These are phyloP conservation scores for Monopterus albus DNA, from an alignment of 2,113 vertebrate genomes.

Conservation along the genomic window DNA sequence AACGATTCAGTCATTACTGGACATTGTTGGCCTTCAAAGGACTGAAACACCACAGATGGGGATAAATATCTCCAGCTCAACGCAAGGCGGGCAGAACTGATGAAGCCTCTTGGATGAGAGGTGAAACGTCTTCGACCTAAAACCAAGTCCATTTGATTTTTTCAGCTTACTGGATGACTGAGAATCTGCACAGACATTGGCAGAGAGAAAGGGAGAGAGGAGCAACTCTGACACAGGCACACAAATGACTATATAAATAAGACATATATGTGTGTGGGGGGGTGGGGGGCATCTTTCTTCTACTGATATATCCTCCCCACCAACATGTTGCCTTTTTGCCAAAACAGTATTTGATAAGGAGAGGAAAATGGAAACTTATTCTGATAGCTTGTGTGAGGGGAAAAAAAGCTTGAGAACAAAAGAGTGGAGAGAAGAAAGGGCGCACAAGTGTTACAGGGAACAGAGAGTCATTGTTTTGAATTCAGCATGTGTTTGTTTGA, in stretches of 20 bases:
- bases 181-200: background rate
- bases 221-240: too few species aligned
- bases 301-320: background rate
- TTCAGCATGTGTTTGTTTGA: background rate
- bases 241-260: too few species aligned
- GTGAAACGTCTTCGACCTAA: too few species aligned
- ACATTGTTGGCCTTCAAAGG: too few species aligned
- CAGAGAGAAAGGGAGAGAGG: background rate
- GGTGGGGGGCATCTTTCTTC: background rate
- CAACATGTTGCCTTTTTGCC: constrained; percentile 2
- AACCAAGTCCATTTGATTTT: too few species aligned
- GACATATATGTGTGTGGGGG: background rate
- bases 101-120: too few species aligned
- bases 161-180: too few species aligned
- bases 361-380: constrained; percentile 3
- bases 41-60: too few species aligned
- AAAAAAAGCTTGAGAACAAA: background rate
- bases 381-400: background rate
- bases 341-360: too few species aligned
- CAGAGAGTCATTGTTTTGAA: background rate
- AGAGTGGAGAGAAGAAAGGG: background rate
- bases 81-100: too few species aligned
- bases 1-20: too few species aligned
- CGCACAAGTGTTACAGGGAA: background rate
- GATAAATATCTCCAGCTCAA: too few species aligned